Evolutionary conservation across 1,140 invertebrate species (phyloP).

Genomic region (Macrotrachela quadricornifera): DNA sequence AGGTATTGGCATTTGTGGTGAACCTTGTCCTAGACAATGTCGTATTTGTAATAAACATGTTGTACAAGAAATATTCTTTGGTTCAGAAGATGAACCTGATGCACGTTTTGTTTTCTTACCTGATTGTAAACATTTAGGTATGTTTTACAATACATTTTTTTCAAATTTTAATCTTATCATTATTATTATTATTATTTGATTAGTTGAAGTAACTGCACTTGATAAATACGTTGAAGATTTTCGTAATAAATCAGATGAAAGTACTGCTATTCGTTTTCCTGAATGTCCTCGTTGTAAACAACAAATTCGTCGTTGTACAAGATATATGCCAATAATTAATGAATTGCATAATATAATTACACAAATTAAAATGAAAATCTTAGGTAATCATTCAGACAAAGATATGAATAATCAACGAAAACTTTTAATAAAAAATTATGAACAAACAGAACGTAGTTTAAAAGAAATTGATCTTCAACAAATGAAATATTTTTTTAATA

Average conservation of each 20-base stretch:
- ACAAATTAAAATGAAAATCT: not conserved
- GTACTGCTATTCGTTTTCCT: slow-evolving; percentile 33
- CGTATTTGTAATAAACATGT: slow-evolving; percentile 1
- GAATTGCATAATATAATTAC: not conserved
- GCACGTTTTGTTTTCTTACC: slow-evolving; percentile 35
- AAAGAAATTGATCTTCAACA: too few relatives aligned
- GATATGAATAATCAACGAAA: too few relatives aligned
- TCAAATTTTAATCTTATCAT: too few relatives aligned
- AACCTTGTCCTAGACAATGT: slow-evolving; percentile 29
- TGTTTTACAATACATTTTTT: too few relatives aligned
- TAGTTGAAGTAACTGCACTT: slow-evolving; percentile 36
- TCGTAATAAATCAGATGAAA: slow-evolving; percentile 8
- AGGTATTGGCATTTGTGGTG: slow-evolving; percentile 31
- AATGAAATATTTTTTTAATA: too few relatives aligned
- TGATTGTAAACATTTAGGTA: slow-evolving; percentile 39
- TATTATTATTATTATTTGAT: too few relatives aligned
- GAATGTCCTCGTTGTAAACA: slow-evolving; percentile 42
- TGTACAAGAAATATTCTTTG: slow-evolving; percentile 35
- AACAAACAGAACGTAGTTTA: too few relatives aligned
- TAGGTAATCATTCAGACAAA: too few relatives aligned
- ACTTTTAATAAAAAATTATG: too few relatives aligned
- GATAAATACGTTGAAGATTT: slow-evolving; percentile 31
- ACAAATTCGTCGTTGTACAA: slow-evolving; percentile 36
- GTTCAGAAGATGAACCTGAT: slow-evolving; percentile 24
- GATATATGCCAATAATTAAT: slow-evolving; percentile 1